Evolutionary conservation across 1,140 invertebrate species (phyloP), one percentile per base, ranked within the genome.

Genomic region (Euwallacea similis): DNA sequence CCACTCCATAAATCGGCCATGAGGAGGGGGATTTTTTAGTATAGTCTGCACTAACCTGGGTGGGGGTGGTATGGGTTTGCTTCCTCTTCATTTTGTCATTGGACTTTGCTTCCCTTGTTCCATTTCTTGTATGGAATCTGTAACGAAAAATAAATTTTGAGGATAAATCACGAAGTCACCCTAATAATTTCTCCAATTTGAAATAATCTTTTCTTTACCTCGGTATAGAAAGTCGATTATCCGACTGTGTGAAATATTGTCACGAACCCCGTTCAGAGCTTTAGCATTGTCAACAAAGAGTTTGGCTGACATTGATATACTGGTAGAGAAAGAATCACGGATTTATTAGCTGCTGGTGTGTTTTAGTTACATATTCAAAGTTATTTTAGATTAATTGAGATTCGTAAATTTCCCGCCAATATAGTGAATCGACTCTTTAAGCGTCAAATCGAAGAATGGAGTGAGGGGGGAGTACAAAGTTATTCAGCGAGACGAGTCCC

Each of bases 1-100:
- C 88, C 4, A 88, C 77, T 6, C 83, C 80, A 76, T 92, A 92
- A n/a, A 80, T 75, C 6, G 78, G 79, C 79, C 80, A 81, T 15
- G 76, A 75, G n/a, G 76, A 69, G 8, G 77, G 78, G 15, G 66
- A 59, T 53, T 72, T 72, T n/a, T 9, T 42, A 47, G 11, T n/a
- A 46, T 50, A n/a, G 41, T 62, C 53, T 11, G 41, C 54, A 54
- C 8, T 54, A 54, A 9, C 9, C 13, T 65, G n/a, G 41, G 53
- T 16, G 16, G 53, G 21, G 53, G 33, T 56, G 11, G 42, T 71
- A 59, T 64, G 21, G 21, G 56, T 71, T 11, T 59, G 47, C 42
- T 71, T 71, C 69, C 56, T 71, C 16, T 64, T 69, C 54, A 16
- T 13, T 65, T 65, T 11, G 0, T 61, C 42, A 33, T 13, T 58